phyloP scores from a whole-genome alignment of 2,113 vertebrate genomes.

The Myocastor coypus region DNA sequence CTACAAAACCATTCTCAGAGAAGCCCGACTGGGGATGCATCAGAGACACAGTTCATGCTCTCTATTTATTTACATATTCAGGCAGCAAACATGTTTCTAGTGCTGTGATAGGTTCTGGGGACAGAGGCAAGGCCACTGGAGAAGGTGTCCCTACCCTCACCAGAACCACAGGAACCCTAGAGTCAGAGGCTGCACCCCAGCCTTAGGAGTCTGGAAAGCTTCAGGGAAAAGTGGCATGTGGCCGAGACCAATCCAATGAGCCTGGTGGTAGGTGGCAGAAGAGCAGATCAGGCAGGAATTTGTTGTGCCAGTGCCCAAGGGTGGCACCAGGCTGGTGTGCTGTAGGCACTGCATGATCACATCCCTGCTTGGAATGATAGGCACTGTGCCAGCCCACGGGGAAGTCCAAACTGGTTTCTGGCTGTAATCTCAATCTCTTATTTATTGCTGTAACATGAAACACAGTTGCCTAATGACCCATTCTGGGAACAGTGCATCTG shows the following conservation, averaged over 20 bases:
- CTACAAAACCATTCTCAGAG: not conserved
- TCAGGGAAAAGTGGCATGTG: not conserved
- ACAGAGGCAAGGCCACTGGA: not conserved
- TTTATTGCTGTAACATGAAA: constrained; percentile 35
- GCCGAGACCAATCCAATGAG: not conserved
- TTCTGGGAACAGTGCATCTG: not conserved
- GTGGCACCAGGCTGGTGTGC: not conserved
- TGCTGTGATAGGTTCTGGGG: not conserved
- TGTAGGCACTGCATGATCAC: not conserved
- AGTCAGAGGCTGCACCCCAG: not conserved
- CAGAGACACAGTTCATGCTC: not conserved
- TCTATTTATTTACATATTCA: not conserved
- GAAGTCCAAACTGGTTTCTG: not conserved
- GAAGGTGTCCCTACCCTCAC: not conserved
- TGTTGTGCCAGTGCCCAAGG: not conserved
- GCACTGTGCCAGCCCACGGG: not conserved
- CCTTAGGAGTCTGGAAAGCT: not conserved
- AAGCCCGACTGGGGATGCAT: not conserved
- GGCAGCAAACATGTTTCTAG: not conserved
- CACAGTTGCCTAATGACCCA: not conserved
- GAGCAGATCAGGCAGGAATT: not conserved
- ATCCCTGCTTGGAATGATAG: not conserved
- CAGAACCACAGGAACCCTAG: not conserved
- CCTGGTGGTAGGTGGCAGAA: not conserved
- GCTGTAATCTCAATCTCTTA: not conserved